Percentiles rank a stretch among this genome's conserved stretches.
phyloP scores from a whole-genome alignment of 2,797 vertebrate genomes.

The Chrysocyon brachyurus region DNA sequence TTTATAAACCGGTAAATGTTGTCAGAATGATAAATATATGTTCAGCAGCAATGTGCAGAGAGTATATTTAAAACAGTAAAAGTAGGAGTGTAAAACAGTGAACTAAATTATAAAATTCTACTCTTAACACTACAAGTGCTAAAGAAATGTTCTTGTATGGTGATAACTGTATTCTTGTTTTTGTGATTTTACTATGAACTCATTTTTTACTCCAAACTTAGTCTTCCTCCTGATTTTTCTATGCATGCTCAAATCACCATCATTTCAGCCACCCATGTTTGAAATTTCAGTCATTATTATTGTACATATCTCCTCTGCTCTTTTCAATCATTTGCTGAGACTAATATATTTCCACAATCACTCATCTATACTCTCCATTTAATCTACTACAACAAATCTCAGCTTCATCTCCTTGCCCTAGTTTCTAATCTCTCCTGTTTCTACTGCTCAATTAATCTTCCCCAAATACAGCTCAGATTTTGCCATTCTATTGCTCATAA shows the following conservation, averaged over 20 bases:
- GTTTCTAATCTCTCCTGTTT: conserved; percentile 34
- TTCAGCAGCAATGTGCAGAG: conserved; percentile 23
- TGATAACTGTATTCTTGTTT: conserved; percentile 12
- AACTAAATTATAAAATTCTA: conserved; percentile 56
- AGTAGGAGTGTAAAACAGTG: conserved; percentile 32
- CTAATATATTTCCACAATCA: conserved; percentile 15
- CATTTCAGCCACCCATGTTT: conserved; percentile 43
- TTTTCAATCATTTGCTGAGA: conserved; percentile 63
- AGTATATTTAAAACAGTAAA: conserved; percentile 59
- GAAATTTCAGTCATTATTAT: conserved; percentile 64
- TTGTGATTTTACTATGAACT: conserved; percentile 50
- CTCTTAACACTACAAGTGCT: neutral
- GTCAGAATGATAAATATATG: conserved; percentile 26
- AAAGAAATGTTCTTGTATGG: conserved; percentile 2
- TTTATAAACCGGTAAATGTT: neutral
- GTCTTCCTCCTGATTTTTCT: conserved; percentile 36
- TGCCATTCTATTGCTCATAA: conserved; percentile 26
- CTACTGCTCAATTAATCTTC: conserved; percentile 17
- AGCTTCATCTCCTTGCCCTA: conserved; percentile 29
- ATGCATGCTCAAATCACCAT: conserved; percentile 17
- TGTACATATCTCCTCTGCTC: neutral
- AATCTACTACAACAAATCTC: conserved; percentile 1
- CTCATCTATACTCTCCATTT: conserved; percentile 22
- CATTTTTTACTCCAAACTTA: conserved; percentile 19
- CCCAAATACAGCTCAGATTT: conserved; percentile 15